Evolutionary conservation across 2,113 vertebrate genomes (phyloP).

Genomic region (Mystacornis crossleyi): DNA sequence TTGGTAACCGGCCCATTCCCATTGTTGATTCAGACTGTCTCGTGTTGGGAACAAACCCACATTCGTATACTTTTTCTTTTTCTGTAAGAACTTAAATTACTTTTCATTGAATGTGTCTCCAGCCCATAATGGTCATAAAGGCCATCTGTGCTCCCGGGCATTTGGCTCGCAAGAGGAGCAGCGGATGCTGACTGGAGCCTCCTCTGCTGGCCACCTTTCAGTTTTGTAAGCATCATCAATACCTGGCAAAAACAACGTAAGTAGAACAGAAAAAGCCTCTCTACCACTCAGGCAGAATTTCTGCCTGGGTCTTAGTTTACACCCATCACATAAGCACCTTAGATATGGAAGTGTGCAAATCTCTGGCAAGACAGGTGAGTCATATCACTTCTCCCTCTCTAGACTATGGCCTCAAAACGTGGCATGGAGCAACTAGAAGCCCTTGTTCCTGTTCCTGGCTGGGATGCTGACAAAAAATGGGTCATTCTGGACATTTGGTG

Average conservation of each 20-base stretch:
- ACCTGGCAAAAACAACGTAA: not conserved
- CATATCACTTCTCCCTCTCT: not conserved
- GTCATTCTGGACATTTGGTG: not conserved
- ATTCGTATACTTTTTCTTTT: slow-evolving; percentile 39
- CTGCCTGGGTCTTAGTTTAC: not conserved
- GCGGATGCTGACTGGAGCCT: not conserved
- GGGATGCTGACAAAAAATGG: not conserved
- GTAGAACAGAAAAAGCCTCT: not conserved
- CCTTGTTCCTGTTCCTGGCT: not conserved
- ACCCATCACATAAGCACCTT: not conserved
- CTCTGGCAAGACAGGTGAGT: not conserved
- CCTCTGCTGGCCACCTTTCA: not conserved
- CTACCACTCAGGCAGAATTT: not conserved
- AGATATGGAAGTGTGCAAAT: not conserved
- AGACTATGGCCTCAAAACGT: not conserved
- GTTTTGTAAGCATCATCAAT: not conserved
- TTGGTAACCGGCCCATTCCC: slow-evolving; percentile 62
- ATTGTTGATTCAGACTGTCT: slow-evolving; percentile 74
- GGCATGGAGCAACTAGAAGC: not conserved
- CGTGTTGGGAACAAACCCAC: slow-evolving; percentile 67
- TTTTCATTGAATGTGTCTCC: slow-evolving; percentile 50
- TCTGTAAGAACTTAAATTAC: slow-evolving; percentile 60
- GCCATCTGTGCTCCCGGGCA: not conserved
- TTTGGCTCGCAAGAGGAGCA: not conserved
- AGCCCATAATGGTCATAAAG: slow-evolving; percentile 44